These are phyloP conservation scores for Meloe dianella DNA, from an alignment of 2,888 invertebrate genomes.

Conservation along the genomic window DNA sequence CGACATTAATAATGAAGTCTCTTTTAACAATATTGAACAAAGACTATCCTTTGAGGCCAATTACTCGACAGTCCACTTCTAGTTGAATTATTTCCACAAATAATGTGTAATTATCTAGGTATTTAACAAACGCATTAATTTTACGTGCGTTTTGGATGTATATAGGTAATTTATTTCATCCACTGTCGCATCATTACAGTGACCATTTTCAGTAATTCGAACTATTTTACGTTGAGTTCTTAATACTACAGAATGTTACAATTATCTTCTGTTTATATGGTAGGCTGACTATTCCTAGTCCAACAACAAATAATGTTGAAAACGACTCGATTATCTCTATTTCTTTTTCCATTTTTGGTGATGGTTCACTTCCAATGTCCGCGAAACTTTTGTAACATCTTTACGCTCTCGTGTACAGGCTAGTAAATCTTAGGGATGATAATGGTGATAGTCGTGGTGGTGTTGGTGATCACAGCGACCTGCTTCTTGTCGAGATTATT, in stretches of 20 bases:
- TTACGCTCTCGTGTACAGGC: conserved; percentile 42
- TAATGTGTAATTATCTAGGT: conserved; percentile 44
- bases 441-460: conserved; percentile 40
- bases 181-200: conserved; percentile 10
- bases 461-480: conserved; percentile 45
- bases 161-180: conserved; percentile 42
- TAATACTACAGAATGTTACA: conserved; percentile 1
- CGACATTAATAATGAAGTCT: neutral
- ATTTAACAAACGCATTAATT: conserved; percentile 44
- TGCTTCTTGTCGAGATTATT: conserved; percentile 35
- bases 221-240: conserved; percentile 1
- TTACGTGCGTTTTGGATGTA: conserved; percentile 37
- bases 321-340: conserved; percentile 13
- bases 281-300: neutral
- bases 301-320: conserved; percentile 28
- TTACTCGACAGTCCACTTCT: conserved; percentile 23
- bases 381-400: conserved; percentile 39
- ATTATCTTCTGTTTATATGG: conserved; percentile 2
- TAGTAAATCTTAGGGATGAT: conserved; percentile 46
- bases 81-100: conserved; percentile 38
- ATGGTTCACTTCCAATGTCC: conserved; percentile 33
- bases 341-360: neutral
- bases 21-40: neutral
- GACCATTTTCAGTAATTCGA: neutral
- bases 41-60: conserved; percentile 6